phyloP scores from a whole-genome alignment of 2,888 invertebrate species.

The Hydroisotoma schaefferi region DNA sequence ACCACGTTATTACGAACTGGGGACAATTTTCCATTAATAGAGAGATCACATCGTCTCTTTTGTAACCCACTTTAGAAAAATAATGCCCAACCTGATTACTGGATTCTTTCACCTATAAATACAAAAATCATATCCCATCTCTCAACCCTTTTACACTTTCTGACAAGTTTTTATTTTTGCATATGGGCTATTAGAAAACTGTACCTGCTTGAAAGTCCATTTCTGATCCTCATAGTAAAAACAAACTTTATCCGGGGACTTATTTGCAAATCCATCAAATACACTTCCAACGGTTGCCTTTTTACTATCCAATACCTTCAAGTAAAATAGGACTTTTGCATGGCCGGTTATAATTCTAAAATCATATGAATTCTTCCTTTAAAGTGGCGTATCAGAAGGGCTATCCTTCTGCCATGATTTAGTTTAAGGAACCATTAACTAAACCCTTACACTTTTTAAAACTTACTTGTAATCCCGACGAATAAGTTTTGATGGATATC shows the following conservation, averaged over 20 bases:
- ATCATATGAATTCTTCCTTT: too few relatives aligned
- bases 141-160: too few relatives aligned
- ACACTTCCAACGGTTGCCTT: conserved; percentile 30
- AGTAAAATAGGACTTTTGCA: not conserved
- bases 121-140: not conserved
- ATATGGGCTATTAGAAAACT: too few relatives aligned
- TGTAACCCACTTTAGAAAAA: conserved; percentile 73
- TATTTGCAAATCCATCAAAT: conserved; percentile 58
- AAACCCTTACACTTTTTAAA: not conserved
- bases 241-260: conserved; percentile 77
- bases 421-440: not conserved
- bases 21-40: conserved; percentile 87
- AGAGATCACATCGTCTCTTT: conserved; percentile 83
- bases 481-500: not conserved
- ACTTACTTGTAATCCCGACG: conserved; percentile 15
- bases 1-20: conserved; percentile 87
- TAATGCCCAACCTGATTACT: conserved; percentile 77
- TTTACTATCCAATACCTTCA: conserved; percentile 12
- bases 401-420: not conserved
- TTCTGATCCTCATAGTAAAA: conserved; percentile 75
- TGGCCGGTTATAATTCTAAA: too few relatives aligned
- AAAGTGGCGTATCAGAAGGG: not conserved
- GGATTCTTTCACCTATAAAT: conserved; percentile 72
- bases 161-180: too few relatives aligned
- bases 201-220: conserved; percentile 82